A percentile compares a stretch with the other conserved stretches of the same genome.
phyloP scores from a whole-genome alignment of 2,797 vertebrate genomes.

The Mormyrops attenuatus region DNA sequence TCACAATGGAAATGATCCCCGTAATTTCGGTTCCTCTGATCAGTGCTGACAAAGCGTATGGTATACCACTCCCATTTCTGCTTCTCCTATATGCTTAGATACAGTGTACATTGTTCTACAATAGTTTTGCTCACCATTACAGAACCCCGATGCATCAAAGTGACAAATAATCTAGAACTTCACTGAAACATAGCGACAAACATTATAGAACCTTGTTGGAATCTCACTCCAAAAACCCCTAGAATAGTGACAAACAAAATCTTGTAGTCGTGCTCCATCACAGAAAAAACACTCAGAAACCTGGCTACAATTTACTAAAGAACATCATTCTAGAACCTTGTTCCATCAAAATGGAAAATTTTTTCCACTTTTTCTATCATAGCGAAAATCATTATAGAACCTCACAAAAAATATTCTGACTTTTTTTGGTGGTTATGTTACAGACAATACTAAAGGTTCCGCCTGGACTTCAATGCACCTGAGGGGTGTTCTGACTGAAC shows the following conservation, averaged over 20 bases:
- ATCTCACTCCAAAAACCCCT: neutral
- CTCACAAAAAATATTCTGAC: neutral
- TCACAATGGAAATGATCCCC: slow-evolving; percentile 20
- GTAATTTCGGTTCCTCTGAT: slow-evolving; percentile 22
- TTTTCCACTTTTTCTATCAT: neutral
- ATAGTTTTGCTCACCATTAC: neutral
- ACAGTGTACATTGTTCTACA: neutral
- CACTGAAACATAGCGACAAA: neutral
- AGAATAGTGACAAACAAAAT: neutral
- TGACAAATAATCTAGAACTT: neutral
- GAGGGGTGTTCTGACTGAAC: neutral
- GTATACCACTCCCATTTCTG: neutral
- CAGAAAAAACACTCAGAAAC: neutral
- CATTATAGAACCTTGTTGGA: neutral
- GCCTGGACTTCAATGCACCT: neutral
- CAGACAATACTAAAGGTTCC: neutral
- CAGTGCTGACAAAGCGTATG: neutral
- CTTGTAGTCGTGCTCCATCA: neutral
- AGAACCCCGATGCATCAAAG: neutral
- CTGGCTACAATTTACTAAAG: neutral
- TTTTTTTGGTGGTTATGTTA: neutral
- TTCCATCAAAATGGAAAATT: neutral
- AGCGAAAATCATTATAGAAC: neutral
- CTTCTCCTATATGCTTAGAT: neutral
- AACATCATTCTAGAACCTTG: neutral